Evolutionary conservation across 2,888 invertebrate species (phyloP).

Genomic region (Patella depressa): DNA sequence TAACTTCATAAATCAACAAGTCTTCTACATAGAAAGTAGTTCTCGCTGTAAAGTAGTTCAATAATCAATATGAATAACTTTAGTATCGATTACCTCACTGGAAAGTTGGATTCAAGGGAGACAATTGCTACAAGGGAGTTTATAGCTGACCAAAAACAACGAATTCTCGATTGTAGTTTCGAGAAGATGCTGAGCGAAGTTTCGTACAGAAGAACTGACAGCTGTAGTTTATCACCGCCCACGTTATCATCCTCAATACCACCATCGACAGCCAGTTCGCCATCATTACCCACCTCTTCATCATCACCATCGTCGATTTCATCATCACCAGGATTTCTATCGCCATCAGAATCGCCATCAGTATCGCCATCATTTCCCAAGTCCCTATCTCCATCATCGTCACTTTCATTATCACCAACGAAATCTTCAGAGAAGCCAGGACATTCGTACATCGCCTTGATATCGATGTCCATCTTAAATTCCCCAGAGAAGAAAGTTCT

Average conservation of each 20-base stretch:
- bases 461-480: conserved; percentile 68
- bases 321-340: too few species aligned
- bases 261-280: too few species aligned
- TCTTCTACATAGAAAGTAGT: too few species aligned
- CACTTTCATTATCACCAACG: not conserved
- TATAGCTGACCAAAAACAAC: too few species aligned
- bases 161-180: too few species aligned
- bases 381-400: not conserved
- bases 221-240: not conserved
- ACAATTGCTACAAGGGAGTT: too few species aligned
- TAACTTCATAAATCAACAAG: too few species aligned
- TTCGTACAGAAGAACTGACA: not conserved
- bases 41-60: not conserved
- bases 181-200: too few species aligned
- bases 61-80: not conserved
- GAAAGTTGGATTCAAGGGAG: not conserved
- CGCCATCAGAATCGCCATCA: not conserved
- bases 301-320: too few species aligned
- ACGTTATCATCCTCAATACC: too few species aligned
- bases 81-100: not conserved
- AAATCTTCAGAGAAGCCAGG: conserved; percentile 47
- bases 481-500: conserved; percentile 60
- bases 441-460: conserved; percentile 68
- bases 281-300: too few species aligned
- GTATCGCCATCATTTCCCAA: not conserved